A percentile compares a stretch with the other conserved stretches of the same genome.
Conservation (phyloP, 1,140 invertebrate genomes). For the Macrotrachela quadricornifera region DNA sequence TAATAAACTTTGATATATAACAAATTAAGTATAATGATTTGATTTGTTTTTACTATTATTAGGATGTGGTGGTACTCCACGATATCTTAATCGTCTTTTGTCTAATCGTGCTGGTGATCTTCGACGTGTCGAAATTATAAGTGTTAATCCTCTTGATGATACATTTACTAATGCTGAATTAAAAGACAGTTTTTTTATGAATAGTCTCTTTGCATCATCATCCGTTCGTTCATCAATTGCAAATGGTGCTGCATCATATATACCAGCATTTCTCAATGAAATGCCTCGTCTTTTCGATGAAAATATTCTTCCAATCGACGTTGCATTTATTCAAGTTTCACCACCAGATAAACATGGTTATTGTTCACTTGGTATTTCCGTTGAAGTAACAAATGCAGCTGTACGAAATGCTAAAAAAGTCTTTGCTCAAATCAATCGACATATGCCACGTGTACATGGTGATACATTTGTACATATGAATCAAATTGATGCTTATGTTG, state of each 20-base stretch:
- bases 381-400: conserved; percentile 65
- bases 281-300: conserved; percentile 66
- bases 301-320: conserved; percentile 58
- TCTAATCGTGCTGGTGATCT: too few relatives aligned
- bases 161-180: too few relatives aligned
- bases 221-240: conserved; percentile 67
- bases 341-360: conserved; percentile 70
- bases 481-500: conserved; percentile 65
- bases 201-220: conserved; percentile 69
- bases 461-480: conserved; percentile 66
- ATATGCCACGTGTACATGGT: conserved; percentile 72
- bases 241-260: conserved; percentile 56
- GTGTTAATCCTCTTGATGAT: too few relatives aligned
- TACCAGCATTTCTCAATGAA: conserved; percentile 74
- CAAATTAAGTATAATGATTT: too few relatives aligned
- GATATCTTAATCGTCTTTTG: too few relatives aligned
- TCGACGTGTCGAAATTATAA: too few relatives aligned
- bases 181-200: conserved; percentile 46
- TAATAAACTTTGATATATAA: too few relatives aligned
- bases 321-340: conserved; percentile 57
- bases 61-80: too few relatives aligned
- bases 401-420: conserved; percentile 62
- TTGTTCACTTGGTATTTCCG: conserved; percentile 70
- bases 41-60: too few relatives aligned
- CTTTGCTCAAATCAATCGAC: conserved; percentile 50